These are phyloP conservation scores for Anoplopoma fimbria DNA, from an alignment of 2,113 vertebrate species.

Conservation along the genomic window DNA sequence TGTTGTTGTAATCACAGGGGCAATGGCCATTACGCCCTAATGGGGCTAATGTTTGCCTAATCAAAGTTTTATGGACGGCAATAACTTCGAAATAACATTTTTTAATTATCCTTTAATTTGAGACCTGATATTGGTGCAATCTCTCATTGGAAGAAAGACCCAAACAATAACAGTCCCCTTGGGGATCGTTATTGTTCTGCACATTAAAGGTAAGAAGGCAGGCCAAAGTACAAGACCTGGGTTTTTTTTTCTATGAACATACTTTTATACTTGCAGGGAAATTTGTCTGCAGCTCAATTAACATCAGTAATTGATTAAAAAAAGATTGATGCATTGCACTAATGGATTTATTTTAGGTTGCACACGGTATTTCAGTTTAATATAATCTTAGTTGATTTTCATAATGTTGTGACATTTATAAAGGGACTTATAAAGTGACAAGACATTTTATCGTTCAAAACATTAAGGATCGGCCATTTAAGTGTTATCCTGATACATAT, in stretches of 20 bases:
- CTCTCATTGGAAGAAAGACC: slow-evolving; percentile 87
- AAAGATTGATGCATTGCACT: slow-evolving; percentile 47
- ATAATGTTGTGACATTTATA: slow-evolving; percentile 53
- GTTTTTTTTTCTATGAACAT: slow-evolving; percentile 25
- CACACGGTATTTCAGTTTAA: slow-evolving; percentile 34
- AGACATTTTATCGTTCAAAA: slow-evolving; percentile 37
- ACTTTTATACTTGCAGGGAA: slow-evolving; percentile 41
- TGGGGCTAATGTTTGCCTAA: slow-evolving; percentile 96
- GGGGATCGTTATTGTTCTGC: slow-evolving; percentile 72
- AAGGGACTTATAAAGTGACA: slow-evolving; percentile 21
- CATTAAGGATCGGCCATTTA: slow-evolving; percentile 18
- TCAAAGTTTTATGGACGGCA: slow-evolving; percentile 99
- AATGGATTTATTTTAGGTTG: slow-evolving; percentile 22
- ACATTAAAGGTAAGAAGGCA: slow-evolving; percentile 69
- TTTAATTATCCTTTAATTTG: slow-evolving; percentile 99
- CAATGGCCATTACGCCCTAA: slow-evolving; percentile 95
- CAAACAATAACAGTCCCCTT: slow-evolving; percentile 78
- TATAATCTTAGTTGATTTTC: slow-evolving; percentile 40
- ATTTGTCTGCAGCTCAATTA: slow-evolving; percentile 59
- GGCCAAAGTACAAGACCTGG: slow-evolving; percentile 51
- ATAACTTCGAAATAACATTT: slow-evolving; percentile 98
- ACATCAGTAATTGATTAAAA: slow-evolving; percentile 57
- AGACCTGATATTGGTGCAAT: slow-evolving; percentile 92
- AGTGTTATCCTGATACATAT: background rate
- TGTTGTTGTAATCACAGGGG: slow-evolving; percentile 94